phyloP scores from a whole-genome alignment of 2,888 invertebrate genomes.

The Eulithis prunata region DNA sequence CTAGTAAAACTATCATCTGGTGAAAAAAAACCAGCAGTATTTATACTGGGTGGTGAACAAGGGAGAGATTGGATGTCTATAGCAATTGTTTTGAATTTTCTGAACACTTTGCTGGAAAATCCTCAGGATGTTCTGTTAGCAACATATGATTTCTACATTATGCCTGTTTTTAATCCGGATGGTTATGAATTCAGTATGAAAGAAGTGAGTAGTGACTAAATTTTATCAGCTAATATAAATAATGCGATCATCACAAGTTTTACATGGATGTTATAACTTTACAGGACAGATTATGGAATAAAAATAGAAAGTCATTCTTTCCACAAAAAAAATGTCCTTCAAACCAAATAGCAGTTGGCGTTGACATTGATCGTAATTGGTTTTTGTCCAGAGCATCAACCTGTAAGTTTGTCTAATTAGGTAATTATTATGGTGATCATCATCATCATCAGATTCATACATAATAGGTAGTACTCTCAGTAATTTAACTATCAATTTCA shows the following conservation, averaged over 20 bases:
- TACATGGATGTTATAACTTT: neutral
- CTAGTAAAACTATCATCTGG: slow-evolving; percentile 58
- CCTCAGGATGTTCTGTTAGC: slow-evolving; percentile 43
- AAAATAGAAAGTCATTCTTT: slow-evolving; percentile 62
- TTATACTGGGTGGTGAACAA: slow-evolving; percentile 70
- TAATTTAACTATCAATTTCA: slow-evolving; percentile 15
- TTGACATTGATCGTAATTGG: slow-evolving; percentile 73
- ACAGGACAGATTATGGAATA: slow-evolving; percentile 67
- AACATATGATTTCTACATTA: slow-evolving; percentile 65
- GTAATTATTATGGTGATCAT: too few relatives aligned
- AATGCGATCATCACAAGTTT: neutral
- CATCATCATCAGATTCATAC: too few relatives aligned
- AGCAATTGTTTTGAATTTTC: slow-evolving; percentile 60
- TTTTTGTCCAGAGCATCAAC: slow-evolving; percentile 42
- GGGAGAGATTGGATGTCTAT: slow-evolving; percentile 71
- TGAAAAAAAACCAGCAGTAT: slow-evolving; percentile 54
- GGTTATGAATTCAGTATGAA: slow-evolving; percentile 65
- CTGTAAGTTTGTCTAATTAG: slow-evolving; percentile 27
- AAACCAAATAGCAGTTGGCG: slow-evolving; percentile 54
- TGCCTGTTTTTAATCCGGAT: slow-evolving; percentile 76
- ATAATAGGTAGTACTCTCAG: too few relatives aligned
- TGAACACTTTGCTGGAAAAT: slow-evolving; percentile 51
- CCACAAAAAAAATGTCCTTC: slow-evolving; percentile 53
- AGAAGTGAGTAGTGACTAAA: slow-evolving; percentile 48
- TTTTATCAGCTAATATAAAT: neutral